phyloP scores from a whole-genome alignment of 2,888 invertebrate genomes.

The Copidosoma aretas region DNA sequence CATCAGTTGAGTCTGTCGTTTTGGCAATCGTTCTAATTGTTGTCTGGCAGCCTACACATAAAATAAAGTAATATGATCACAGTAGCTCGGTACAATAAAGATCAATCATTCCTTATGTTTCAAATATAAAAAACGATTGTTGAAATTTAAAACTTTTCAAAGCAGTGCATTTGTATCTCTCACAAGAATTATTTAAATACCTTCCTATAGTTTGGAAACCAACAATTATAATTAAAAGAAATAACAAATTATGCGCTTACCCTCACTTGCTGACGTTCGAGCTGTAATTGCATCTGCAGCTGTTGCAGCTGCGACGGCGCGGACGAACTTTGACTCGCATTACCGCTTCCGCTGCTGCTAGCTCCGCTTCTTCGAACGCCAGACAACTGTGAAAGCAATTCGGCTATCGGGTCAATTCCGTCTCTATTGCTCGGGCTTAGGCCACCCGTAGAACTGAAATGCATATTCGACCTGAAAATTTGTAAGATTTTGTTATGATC shows the following conservation, averaged over 20 bases:
- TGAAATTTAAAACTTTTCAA: too few relatives aligned
- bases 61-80: too few relatives aligned
- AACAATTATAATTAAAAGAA: constrained; percentile 1
- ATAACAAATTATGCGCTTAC: constrained; percentile 49
- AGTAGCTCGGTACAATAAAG: too few relatives aligned
- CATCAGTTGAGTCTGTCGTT: constrained; percentile 76
- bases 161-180: too few relatives aligned
- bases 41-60: constrained; percentile 77
- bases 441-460: constrained; percentile 88
- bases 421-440: constrained; percentile 90
- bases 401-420: constrained; percentile 95
- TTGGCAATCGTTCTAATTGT: constrained; percentile 87
- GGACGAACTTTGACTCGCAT: constrained; percentile 59
- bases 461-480: constrained; percentile 78
- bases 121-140: too few relatives aligned
- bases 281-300: constrained; percentile 92
- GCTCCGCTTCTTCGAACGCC: constrained; percentile 81
- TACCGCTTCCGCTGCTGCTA: constrained; percentile 65
- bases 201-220: neutral
- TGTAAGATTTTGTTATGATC: neutral
- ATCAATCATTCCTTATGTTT: too few relatives aligned
- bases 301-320: constrained; percentile 87
- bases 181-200: too few relatives aligned
- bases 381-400: constrained; percentile 92
- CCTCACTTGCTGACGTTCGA: constrained; percentile 86